Base-by-base conservation (phyloP, 2,797 vertebrate genomes). In the Xiphophorus birchmanni region DNA sequence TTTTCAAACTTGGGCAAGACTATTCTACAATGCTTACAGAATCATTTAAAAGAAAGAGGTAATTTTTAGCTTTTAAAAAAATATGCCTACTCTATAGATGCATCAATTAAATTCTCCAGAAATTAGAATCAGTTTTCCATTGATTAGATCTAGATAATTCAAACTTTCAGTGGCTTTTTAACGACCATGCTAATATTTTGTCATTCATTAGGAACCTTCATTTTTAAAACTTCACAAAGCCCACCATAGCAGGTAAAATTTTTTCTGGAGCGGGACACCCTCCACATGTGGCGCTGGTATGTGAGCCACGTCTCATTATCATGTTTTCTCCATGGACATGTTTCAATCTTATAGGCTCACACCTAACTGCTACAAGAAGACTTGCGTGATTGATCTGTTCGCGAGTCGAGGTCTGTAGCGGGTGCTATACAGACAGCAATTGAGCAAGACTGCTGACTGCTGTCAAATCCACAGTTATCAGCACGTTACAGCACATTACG, bases 361-460 rank as follows among this genome's bases (percentile, higher is more conserved):
- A 78, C 83, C 78, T 91, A 87, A 89, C 88, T 89, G 88, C 83
- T 92, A 76, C 86, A 74, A 78, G 87, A 85, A 84, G 83, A 87
- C 88, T 86, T 75, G 75, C 74, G 74, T 89, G 91, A 92, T 92
- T 90, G 93, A 92, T 94, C 84, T 84, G 78, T 56, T 67, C 82
- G 84, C 80, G 54, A 80, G 76, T 48, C 79, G 45, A 84, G 84
- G 87, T 85, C 80, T 88, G 78, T 91, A 89, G 88, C 83, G 86
- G 42, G 79, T 83, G 89, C 87, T 77, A 87, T 89, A 77, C 12
- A 84, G 87, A 93, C 84, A 82, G 65, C 88, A 88, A 91, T 89
- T 80, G 73, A 87, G 81, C 69, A 85, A 89, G 86, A 92, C 83
- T 90, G 93, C 93, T 94, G 93, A 95, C 88, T 87, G 52, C 82